These are phyloP conservation scores for Antheraea mylitta DNA, from an alignment of 1,140 invertebrate genomes.

Conservation along the genomic window DNA sequence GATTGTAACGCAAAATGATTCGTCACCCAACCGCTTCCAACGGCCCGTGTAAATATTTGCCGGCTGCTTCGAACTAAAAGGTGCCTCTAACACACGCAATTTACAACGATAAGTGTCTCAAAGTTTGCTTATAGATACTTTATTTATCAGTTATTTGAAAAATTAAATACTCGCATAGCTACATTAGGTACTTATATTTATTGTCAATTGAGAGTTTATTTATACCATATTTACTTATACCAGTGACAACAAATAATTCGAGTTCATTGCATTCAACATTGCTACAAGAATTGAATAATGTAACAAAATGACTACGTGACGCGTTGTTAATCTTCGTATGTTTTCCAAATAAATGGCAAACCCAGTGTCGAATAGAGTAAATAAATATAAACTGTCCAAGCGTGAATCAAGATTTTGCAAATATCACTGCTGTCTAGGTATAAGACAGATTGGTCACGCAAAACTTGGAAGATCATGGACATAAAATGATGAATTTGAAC, in stretches of 20 bases:
- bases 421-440: conserved; percentile 2
- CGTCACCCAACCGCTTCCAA: conserved; percentile 16
- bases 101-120: conserved; percentile 25
- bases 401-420: too few relatives aligned
- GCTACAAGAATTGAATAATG: conserved; percentile 24
- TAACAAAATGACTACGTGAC: conserved; percentile 17
- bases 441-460: background rate
- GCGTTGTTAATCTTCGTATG: conserved; percentile 25
- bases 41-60: conserved; percentile 48
- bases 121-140: conserved; percentile 22
- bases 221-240: too few relatives aligned
- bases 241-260: conserved; percentile 19
- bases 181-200: background rate
- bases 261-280: conserved; percentile 22
- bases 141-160: conserved; percentile 7
- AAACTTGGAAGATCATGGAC: background rate
- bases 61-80: conserved; percentile 44
- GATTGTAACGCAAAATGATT: conserved; percentile 13
- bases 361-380: background rate
- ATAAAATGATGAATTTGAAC: background rate
- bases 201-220: too few relatives aligned
- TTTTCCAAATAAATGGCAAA: conserved; percentile 18
- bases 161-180: background rate
- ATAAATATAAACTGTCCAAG: background rate
- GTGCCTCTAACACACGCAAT: conserved; percentile 36